Conservation (phyloP, 2,888 invertebrate genomes). For the Quadroppia sp. region DNA sequence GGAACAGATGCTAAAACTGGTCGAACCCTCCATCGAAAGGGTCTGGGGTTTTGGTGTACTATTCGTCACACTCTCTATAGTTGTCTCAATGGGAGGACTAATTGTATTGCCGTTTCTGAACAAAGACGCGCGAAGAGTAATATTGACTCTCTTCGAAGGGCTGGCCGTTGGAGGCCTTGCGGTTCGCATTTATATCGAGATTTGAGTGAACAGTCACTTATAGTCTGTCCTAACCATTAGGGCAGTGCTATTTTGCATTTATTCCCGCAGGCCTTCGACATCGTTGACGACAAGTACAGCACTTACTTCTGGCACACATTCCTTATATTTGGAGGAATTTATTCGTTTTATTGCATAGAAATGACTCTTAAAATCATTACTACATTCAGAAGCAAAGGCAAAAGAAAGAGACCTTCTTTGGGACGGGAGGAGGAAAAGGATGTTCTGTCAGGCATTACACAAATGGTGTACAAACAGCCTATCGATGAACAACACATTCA, state of each 20-base stretch:
- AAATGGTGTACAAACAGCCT: not conserved
- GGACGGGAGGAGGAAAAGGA: slow-evolving; percentile 39
- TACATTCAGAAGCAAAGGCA: slow-evolving; percentile 22
- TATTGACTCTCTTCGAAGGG: slow-evolving; percentile 45
- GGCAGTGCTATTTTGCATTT: slow-evolving; percentile 44
- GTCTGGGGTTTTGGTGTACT: slow-evolving; percentile 43
- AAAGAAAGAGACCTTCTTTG: slow-evolving; percentile 28
- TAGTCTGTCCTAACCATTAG: slow-evolving; percentile 2
- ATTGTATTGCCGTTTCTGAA: slow-evolving; percentile 43
- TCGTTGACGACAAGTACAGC: slow-evolving; percentile 43
- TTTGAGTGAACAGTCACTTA: not conserved
- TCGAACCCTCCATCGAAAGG: slow-evolving; percentile 43
- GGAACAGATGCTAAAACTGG: slow-evolving; percentile 39
- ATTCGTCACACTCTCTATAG: slow-evolving; percentile 44
- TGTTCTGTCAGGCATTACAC: not conserved
- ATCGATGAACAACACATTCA: not conserved
- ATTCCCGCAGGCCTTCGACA: slow-evolving; percentile 45
- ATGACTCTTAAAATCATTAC: slow-evolving; percentile 41
- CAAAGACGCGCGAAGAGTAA: slow-evolving; percentile 40
- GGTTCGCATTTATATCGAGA: not conserved
- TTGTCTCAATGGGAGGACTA: slow-evolving; percentile 45
- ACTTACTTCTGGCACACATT: slow-evolving; percentile 44
- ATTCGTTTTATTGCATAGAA: slow-evolving; percentile 43
- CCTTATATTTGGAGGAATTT: slow-evolving; percentile 43
- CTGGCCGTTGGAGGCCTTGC: slow-evolving; percentile 44